Percentiles rank a stretch among this genome's conserved stretches.
These are phyloP conservation scores for Liparis tanakae DNA, from an alignment of 2,797 vertebrate species.

Conservation along the genomic window DNA sequence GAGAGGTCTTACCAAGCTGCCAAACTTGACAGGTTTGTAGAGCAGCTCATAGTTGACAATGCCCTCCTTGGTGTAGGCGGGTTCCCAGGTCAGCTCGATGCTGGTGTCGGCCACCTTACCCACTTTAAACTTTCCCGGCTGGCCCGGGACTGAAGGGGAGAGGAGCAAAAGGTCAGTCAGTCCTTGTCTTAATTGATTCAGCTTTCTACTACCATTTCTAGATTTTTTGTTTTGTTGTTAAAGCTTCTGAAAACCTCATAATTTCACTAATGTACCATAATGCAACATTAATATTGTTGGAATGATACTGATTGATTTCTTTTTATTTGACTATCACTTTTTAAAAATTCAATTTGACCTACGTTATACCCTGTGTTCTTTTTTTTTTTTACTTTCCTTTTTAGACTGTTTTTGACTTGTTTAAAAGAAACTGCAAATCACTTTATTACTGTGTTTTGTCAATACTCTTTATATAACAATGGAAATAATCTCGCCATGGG, in stretches of 20 bases:
- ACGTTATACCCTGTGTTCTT: neutral
- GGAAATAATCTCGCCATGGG: neutral
- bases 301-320: neutral
- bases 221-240: neutral
- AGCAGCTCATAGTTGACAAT: constrained; percentile 95
- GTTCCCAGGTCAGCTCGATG: constrained; percentile 93
- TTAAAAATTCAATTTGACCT: neutral
- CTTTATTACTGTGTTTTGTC: neutral
- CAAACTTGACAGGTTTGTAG: constrained; percentile 90
- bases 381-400: neutral
- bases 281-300: neutral
- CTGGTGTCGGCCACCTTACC: constrained; percentile 93
- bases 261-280: too few relatives aligned
- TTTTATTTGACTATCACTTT: neutral
- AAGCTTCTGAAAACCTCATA: neutral
- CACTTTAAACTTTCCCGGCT: constrained; percentile 94
- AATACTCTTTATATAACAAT: neutral
- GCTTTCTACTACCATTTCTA: neutral
- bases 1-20: constrained; percentile 86
- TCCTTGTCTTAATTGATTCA: neutral
- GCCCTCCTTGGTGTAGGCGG: constrained; percentile 91
- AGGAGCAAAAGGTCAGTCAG: constrained; percentile 16
- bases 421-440: neutral
- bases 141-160: constrained; percentile 88
- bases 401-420: neutral